Evolutionary conservation across 1,140 invertebrate genomes (phyloP).

Genomic region (Leptinotarsa texana): DNA sequence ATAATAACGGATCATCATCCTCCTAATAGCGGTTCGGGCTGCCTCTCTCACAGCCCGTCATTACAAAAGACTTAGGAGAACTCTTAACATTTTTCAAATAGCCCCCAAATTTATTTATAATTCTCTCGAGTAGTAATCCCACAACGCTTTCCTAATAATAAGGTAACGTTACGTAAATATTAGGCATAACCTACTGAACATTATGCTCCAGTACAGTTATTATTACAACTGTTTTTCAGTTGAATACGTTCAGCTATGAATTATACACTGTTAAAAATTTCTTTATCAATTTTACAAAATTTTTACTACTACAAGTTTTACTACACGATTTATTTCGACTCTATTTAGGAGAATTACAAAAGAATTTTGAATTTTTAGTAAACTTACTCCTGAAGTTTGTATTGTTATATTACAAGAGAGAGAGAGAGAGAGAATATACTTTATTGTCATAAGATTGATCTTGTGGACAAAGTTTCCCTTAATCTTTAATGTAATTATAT

Average conservation of each 20-base stretch:
- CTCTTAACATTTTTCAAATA: conserved; percentile 34
- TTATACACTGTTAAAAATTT: too few species aligned
- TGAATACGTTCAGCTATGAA: neutral
- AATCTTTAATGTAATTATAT: too few species aligned
- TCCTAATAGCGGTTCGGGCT: neutral
- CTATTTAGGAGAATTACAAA: too few species aligned
- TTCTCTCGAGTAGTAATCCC: conserved; percentile 29
- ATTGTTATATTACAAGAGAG: too few species aligned
- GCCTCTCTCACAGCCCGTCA: conserved; percentile 31
- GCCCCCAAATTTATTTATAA: conserved; percentile 41
- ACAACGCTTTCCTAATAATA: conserved; percentile 18
- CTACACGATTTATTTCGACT: too few species aligned
- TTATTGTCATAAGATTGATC: too few species aligned
- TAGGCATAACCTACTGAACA: conserved; percentile 12
- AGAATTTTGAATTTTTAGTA: too few species aligned
- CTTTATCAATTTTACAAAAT: too few species aligned
- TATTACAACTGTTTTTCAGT: neutral
- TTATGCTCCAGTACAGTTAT: neutral
- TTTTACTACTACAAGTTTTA: too few species aligned
- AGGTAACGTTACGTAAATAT: conserved; percentile 13
- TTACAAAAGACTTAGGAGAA: conserved; percentile 42
- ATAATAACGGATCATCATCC: neutral
- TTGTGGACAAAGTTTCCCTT: too few species aligned
- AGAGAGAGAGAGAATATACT: too few species aligned
- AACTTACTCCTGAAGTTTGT: too few species aligned